phyloP scores from a whole-genome alignment of 2,888 invertebrate genomes.

The Drosophila recens region DNA sequence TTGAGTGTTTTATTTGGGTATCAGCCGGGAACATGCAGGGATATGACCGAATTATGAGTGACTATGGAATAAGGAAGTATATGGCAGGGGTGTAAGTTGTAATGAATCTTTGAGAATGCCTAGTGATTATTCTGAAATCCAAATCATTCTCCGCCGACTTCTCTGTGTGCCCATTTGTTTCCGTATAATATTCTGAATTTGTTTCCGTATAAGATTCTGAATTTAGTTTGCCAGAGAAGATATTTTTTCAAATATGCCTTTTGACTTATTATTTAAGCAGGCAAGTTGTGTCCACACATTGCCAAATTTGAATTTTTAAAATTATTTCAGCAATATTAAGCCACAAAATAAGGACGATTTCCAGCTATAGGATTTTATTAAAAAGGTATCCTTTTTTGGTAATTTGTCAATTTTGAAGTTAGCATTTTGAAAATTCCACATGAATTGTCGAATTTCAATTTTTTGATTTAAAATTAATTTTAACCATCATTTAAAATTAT shows the following conservation, averaged over 20 bases:
- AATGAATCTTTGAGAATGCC: no score
- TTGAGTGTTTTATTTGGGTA: conserved; percentile 10
- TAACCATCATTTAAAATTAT: no score
- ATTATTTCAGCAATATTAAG: conserved; percentile 71
- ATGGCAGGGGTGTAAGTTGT: no score
- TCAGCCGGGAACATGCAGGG: not conserved
- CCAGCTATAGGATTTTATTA: no score
- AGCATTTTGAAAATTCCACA: no score
- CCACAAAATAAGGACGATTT: conserved; percentile 71
- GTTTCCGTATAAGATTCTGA: no score
- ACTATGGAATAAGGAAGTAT: not conserved
- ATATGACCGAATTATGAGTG: not conserved
- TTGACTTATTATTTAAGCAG: conserved; percentile 38
- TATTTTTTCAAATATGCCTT: not conserved
- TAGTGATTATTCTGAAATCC: conserved; percentile 22
- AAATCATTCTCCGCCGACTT: conserved; percentile 33
- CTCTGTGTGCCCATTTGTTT: conserved; percentile 26
- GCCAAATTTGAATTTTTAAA: no score
- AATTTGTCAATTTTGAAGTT: no score
- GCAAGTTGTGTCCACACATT: no score
- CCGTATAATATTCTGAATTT: conserved; percentile 48
- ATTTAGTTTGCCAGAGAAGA: conserved; percentile 42
- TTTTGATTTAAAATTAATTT: no score
- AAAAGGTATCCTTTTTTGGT: no score
- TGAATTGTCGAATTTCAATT: no score